Base-by-base conservation (phyloP, 2,888 invertebrate genomes). In the Calliopum simillimum region DNA sequence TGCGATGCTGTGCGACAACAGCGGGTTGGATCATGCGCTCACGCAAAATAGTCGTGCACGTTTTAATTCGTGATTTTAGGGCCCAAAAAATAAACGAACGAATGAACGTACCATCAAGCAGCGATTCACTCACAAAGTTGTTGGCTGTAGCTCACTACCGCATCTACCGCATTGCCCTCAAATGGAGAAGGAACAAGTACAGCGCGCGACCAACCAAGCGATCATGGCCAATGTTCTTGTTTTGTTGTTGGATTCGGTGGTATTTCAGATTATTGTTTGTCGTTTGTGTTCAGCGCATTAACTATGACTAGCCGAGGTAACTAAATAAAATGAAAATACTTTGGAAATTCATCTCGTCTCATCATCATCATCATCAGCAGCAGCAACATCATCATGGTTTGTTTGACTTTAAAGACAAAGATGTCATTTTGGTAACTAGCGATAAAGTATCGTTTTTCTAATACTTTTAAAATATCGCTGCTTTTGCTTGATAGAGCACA, bases 21-120 rank as follows among this genome's bases (percentile, higher is more conserved):
- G 76, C 77, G 73, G 79, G 78, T 78, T 83, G 80, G 84, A 84
- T 84, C 84, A 85, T 84, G 84, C 80, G 79, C 79, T 78, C 84
- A 84, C 84, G 84, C 85, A 84, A 83, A 84, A 85, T 84, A 84
- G 84, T 84, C 84, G 84, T 84, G 84, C 85, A 83, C 85, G 84
- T 84, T 84, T 82, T 82, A 82, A 79, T 84, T 84, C 84, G 84
- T 84, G 84, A 84, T 84, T 85, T 75, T 75, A 55, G 71, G 62
- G 47, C 19, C 51, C 70, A 75, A 75, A 72, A 44, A 41, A 43
- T 3, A 16, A 41, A 61, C 43, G 19, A 41, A 25, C 33, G 3
- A 33, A 8, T 8, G 3, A 33, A 8, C 33, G 33, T 12, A 51
- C 41, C 6, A 62, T 21, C 21, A 47, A 46, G 12, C 51, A 25